Percentiles rank a stretch among this genome's conserved stretches.
Evolutionary conservation across 2,797 vertebrate species (phyloP).

Genomic region (Hirundo rustica): DNA sequence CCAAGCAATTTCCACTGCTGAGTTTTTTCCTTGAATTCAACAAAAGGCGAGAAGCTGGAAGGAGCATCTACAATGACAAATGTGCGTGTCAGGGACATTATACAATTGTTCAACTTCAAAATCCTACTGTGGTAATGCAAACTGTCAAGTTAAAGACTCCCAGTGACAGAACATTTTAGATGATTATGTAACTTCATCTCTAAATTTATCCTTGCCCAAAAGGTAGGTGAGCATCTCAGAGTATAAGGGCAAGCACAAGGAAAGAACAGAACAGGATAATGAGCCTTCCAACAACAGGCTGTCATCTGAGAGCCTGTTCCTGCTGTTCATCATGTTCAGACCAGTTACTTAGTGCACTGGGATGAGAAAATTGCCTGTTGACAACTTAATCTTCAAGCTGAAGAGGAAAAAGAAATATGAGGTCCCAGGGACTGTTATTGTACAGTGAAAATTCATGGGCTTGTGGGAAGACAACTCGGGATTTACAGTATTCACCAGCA

Average conservation of each 20-base stretch:
- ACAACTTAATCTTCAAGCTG: slow-evolving; percentile 91
- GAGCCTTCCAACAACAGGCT: not conserved
- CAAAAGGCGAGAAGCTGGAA: slow-evolving; percentile 89
- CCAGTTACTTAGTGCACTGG: slow-evolving; percentile 89
- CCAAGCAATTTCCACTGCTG: slow-evolving; percentile 96
- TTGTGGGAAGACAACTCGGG: not conserved
- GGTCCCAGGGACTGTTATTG: not conserved
- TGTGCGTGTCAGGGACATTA: not conserved
- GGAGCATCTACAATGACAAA: slow-evolving; percentile 80
- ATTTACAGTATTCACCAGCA: not conserved
- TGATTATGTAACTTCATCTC: not conserved
- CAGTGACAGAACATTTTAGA: not conserved
- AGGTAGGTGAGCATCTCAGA: not conserved
- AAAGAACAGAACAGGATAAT: not conserved
- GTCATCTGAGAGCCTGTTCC: not conserved
- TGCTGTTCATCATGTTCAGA: slow-evolving; percentile 73
- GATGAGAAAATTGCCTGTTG: slow-evolving; percentile 89
- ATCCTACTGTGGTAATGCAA: not conserved
- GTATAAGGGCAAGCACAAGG: not conserved
- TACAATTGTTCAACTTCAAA: not conserved
- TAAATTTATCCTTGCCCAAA: not conserved
- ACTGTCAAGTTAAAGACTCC: not conserved
- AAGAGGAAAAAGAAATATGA: not conserved
- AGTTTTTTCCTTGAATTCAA: slow-evolving; percentile 89
- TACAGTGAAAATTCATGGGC: not conserved